Evolutionary conservation across 2,113 vertebrate genomes (phyloP).

Genomic region (Saguinus midas): DNA sequence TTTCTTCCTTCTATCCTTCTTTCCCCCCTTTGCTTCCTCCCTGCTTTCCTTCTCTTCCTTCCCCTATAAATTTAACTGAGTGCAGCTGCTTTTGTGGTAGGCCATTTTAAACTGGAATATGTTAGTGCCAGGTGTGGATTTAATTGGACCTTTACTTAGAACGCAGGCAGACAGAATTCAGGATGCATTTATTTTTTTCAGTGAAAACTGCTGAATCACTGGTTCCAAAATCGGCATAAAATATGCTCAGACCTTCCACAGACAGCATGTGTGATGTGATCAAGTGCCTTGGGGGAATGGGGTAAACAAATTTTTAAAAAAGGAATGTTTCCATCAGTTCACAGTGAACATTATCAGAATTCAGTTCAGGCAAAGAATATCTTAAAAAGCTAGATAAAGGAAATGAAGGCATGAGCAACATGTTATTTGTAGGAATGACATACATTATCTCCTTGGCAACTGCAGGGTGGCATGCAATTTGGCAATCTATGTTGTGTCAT

Average conservation of each 20-base stretch:
- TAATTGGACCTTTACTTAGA: constrained; percentile 75
- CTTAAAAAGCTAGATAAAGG: constrained; percentile 74
- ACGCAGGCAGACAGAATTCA: constrained; percentile 70
- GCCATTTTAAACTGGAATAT: constrained; percentile 59
- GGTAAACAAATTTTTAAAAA: constrained; percentile 64
- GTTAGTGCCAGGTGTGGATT: constrained; percentile 69
- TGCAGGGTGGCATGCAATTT: constrained; percentile 82
- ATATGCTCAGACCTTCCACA: constrained; percentile 61
- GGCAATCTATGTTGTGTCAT: constrained; percentile 80
- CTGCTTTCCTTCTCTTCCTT: neutral
- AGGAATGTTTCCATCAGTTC: constrained; percentile 56
- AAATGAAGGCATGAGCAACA: constrained; percentile 74
- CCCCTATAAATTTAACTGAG: constrained; percentile 26
- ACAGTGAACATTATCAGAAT: constrained; percentile 64
- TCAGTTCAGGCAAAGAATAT: constrained; percentile 55
- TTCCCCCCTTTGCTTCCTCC: neutral
- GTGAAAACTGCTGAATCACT: constrained; percentile 75
- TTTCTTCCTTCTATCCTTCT: neutral
- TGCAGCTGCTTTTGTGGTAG: constrained; percentile 63
- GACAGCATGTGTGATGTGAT: constrained; percentile 31
- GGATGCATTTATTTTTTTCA: constrained; percentile 44
- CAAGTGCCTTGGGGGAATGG: constrained; percentile 37
- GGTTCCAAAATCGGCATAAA: constrained; percentile 68
- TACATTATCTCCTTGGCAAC: constrained; percentile 84
- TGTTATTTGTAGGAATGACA: constrained; percentile 85